Conservation (phyloP, 37 sponge, comb jelly and placozoan species). For the Theonella swinhoei region DNA sequence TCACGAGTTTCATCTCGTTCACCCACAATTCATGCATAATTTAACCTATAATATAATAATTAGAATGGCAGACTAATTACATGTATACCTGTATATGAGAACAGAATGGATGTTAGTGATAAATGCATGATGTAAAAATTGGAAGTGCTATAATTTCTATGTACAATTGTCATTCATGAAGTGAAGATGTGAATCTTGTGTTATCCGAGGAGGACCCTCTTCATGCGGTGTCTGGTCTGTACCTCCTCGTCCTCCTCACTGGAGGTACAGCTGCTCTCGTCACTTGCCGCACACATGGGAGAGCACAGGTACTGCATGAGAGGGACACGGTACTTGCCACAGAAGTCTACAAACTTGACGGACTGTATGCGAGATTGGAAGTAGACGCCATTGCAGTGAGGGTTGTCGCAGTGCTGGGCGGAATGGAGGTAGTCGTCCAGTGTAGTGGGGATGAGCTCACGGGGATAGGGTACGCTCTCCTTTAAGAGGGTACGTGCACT, state of each 20-base stretch:
- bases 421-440: conserved; percentile 61
- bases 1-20: too few relatives aligned
- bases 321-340: conserved; percentile 94
- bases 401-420: conserved; percentile 85
- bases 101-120: too few relatives aligned
- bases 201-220: conserved; percentile 72
- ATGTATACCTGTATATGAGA: too few relatives aligned
- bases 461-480: conserved; percentile 53
- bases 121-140: too few relatives aligned
- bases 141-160: too few relatives aligned
- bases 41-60: too few relatives aligned
- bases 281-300: conserved; percentile 19
- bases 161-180: too few relatives aligned
- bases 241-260: conserved; percentile 68
- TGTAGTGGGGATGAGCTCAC: conserved; percentile 31
- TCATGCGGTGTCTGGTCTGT: conserved; percentile 40
- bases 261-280: neutral
- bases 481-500: conserved; percentile 58
- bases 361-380: conserved; percentile 65
- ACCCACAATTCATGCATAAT: too few relatives aligned
- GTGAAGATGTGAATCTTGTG: too few relatives aligned
- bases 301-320: conserved; percentile 89
- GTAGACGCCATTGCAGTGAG: conserved; percentile 87
- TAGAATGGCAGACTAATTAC: too few relatives aligned
- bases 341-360: conserved; percentile 94